Evolutionary conservation across 2,113 vertebrate species (phyloP), one percentile per base, ranked within the genome.

Genomic region (Salvelinus fontinalis): DNA sequence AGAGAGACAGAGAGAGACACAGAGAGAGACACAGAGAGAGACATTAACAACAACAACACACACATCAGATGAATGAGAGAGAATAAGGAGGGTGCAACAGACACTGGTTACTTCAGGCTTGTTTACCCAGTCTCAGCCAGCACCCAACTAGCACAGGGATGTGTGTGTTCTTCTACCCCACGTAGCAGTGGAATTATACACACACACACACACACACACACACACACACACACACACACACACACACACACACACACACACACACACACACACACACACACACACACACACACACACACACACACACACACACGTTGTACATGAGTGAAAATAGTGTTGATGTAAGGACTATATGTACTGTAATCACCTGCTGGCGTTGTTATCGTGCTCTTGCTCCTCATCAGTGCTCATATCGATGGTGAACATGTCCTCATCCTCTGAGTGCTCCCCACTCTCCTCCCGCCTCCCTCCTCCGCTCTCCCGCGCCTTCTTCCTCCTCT

Each of bases 371-470:
- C 14, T 54, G 51, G 13, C 2, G 16, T 4, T 13, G 51, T 18
- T 54, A 5, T 54, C 14, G 3, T 62, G 6, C 59, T 62, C 59
- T 16, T n/a, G 6, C 59, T 62, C 22, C 8, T 98, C 96, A 5
- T 98, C 97, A 0, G 97, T 97, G 86, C 97, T 98, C 92, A 98
- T 91, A 86, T 99, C 97, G 29, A 99, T 97, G 22, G 94, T 93
- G 81, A 99, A 99, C 96, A 99, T 95, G 82, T 98, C 95, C 34
- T 98, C 96, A 3, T 96, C 95, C 82, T 97, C 97, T 0, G 96
- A 97, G 0, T 95, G 94, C 73, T 95, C 92, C 6, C 62, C 87
- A 4, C 78, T 90, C 27, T 94, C 96, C 3, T 96, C 97, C 85
- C 94, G 90, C 77, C 95, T 97, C 26, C 94, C 76, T 79, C 77